Conservation (phyloP, 2,113 vertebrate species). For the Chelonoidis abingdonii region DNA sequence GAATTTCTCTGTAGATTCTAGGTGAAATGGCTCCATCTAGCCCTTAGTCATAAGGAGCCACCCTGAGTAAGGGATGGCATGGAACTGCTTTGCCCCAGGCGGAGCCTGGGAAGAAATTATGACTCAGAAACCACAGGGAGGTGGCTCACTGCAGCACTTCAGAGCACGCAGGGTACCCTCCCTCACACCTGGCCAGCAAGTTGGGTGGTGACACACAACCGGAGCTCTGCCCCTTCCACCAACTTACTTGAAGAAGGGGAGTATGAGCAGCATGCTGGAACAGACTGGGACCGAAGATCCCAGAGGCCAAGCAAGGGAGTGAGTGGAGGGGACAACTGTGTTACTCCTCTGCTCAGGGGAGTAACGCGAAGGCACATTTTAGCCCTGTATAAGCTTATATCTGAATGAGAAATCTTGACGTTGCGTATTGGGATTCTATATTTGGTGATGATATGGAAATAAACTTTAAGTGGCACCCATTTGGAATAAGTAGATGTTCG, state of each 20-base stretch:
- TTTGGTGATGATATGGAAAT: neutral
- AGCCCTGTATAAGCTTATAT: neutral
- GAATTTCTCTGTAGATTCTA: neutral
- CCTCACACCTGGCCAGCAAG: neutral
- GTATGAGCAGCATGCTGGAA: neutral
- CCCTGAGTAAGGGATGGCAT: neutral
- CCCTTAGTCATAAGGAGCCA: neutral
- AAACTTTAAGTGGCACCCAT: neutral
- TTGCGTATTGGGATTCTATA: neutral
- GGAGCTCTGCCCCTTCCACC: neutral
- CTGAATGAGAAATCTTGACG: neutral
- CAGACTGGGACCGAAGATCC: neutral
- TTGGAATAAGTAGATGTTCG: neutral
- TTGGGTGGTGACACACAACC: neutral
- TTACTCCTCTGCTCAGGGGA: neutral
- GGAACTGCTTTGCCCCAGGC: neutral
- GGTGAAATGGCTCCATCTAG: constrained; percentile 5
- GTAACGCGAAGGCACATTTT: neutral
- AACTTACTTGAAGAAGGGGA: neutral
- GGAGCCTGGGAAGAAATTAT: neutral
- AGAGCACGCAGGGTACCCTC: neutral
- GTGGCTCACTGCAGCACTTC: too few relatives aligned
- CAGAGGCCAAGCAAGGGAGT: neutral
- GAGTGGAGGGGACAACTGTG: neutral
- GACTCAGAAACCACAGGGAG: neutral